Evolutionary conservation across 2,113 vertebrate species (phyloP).

Genomic region (Melanerpes formicivorus): DNA sequence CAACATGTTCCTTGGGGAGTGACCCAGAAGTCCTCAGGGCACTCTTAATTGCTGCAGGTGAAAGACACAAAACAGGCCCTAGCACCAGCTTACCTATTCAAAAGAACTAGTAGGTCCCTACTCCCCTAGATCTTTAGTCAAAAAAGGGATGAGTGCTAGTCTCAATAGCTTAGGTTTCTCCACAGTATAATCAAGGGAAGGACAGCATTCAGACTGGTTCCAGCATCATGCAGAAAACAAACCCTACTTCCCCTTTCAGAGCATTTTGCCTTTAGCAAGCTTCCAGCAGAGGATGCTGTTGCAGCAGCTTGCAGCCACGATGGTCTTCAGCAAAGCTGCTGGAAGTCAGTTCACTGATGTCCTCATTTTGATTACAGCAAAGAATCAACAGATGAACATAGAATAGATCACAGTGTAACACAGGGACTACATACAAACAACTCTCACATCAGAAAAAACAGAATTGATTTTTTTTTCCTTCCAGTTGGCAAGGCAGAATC

Average conservation of each 20-base stretch:
- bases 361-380: not conserved
- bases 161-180: not conserved
- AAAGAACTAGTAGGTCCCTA: not conserved
- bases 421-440: not conserved
- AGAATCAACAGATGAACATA: not conserved
- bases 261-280: not conserved
- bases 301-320: not conserved
- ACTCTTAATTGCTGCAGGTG: not conserved
- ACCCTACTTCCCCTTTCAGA: not conserved
- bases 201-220: not conserved
- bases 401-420: not conserved
- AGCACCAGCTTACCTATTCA: not conserved
- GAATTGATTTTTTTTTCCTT: not conserved
- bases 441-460: not conserved
- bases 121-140: not conserved
- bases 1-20: not conserved
- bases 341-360: not conserved
- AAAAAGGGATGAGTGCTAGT: not conserved
- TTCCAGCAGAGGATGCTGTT: conserved; percentile 50
- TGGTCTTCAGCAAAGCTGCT: not conserved
- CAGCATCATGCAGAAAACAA: not conserved
- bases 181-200: not conserved
- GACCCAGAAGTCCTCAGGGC: not conserved
- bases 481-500: not conserved
- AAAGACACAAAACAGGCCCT: not conserved